These are phyloP conservation scores for Sarcophaga rosellei DNA, from an alignment of 2,888 invertebrate species.

Conservation along the genomic window DNA sequence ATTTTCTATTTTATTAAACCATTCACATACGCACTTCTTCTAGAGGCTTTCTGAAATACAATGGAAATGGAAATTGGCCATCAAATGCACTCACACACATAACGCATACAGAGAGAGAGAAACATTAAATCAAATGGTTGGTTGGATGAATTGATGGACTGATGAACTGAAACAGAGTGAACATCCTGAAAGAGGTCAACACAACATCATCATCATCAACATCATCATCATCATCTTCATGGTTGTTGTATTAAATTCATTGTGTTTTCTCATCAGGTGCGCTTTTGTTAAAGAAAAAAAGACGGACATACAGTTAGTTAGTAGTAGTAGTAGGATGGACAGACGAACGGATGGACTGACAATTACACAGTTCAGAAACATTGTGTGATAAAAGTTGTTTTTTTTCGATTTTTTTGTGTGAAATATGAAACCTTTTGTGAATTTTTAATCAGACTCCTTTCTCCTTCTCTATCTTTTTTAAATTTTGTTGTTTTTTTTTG, in stretches of 20 bases:
- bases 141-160: slow-evolving; percentile 16
- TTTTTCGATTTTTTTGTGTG: slow-evolving; percentile 67
- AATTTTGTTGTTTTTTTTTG: slow-evolving; percentile 17
- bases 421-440: slow-evolving; percentile 79
- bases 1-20: neutral
- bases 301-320: neutral
- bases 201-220: neutral
- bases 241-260: slow-evolving; percentile 69
- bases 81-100: neutral
- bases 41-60: neutral
- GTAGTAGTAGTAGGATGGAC: slow-evolving; percentile 11
- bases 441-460: slow-evolving; percentile 71
- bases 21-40: slow-evolving; percentile 31
- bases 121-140: slow-evolving; percentile 27
- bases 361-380: slow-evolving; percentile 50
- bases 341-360: slow-evolving; percentile 39
- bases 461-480: slow-evolving; percentile 56
- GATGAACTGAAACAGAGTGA: slow-evolving; percentile 17
- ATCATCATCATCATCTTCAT: too few relatives aligned
- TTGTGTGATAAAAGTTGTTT: slow-evolving; percentile 35
- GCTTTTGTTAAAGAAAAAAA: slow-evolving; percentile 53
- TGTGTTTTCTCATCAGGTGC: slow-evolving; percentile 80
- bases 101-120: neutral
- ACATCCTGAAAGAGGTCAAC: slow-evolving; percentile 80
- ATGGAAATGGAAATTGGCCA: neutral